These are phyloP conservation scores for Amblyraja radiata DNA, from an alignment of 2,797 vertebrate species.

Conservation along the genomic window DNA sequence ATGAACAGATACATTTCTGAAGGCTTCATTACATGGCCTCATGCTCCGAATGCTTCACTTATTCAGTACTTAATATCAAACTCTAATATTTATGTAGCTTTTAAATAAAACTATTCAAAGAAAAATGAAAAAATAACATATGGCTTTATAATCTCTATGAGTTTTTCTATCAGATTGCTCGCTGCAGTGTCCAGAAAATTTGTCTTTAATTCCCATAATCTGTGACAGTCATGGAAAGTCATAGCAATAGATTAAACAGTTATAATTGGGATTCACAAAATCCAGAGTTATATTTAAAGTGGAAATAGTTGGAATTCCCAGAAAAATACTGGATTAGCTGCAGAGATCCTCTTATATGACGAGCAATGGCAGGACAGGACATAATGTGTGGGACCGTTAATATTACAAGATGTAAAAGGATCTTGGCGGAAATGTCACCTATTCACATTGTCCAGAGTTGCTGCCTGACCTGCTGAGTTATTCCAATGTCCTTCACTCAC, in stretches of 20 bases:
- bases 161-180: too few species aligned
- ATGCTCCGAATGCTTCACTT: background rate
- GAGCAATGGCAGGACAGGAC: too few species aligned
- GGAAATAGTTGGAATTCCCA: background rate
- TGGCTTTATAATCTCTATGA: too few species aligned
- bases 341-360: background rate
- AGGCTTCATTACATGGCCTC: background rate
- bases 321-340: background rate
- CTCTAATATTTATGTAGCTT: background rate
- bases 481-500: background rate
- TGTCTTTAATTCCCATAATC: background rate
- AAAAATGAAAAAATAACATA: background rate
- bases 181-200: background rate
- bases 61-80: background rate
- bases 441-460: too few species aligned
- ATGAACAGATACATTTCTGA: background rate
- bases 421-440: too few species aligned
- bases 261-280: background rate
- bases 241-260: background rate
- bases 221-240: background rate
- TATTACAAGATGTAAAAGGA: background rate
- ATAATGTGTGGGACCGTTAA: background rate
- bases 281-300: background rate
- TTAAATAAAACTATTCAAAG: background rate
- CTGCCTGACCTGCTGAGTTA: too few species aligned